These are phyloP conservation scores for Cheilosia scutellata DNA, from an alignment of 2,888 invertebrate genomes.

Conservation along the genomic window DNA sequence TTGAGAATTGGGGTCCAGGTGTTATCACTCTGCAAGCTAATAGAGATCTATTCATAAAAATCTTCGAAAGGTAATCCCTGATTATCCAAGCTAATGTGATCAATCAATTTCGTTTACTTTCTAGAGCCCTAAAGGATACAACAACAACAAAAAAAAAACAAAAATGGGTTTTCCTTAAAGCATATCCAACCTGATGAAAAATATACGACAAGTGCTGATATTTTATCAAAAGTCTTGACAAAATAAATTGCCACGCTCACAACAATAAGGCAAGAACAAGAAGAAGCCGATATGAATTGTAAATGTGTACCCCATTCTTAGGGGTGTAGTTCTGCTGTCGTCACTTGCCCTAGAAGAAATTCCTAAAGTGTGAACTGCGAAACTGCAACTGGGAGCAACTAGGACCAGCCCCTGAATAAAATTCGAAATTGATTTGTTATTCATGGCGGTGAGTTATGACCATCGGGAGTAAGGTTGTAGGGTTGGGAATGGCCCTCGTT, in stretches of 20 bases:
- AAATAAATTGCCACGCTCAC: constrained; percentile 51
- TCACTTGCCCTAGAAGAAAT: constrained; percentile 11
- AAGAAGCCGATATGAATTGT: constrained; percentile 27
- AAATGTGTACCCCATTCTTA: constrained; percentile 24
- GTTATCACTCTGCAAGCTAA: not conserved
- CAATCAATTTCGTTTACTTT: constrained; percentile 17
- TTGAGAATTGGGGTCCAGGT: too few relatives aligned
- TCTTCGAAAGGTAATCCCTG: constrained; percentile 13
- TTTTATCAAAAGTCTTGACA: constrained; percentile 49
- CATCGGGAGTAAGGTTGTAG: constrained; percentile 10
- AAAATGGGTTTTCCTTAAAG: not conserved
- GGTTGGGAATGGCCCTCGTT: constrained; percentile 1
- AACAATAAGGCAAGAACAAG: not conserved
- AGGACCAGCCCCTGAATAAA: constrained; percentile 55
- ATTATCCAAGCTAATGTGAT: constrained; percentile 10
- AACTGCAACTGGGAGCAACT: constrained; percentile 61
- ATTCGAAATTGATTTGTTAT: constrained; percentile 69
- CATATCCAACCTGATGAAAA: constrained; percentile 20
- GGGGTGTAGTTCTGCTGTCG: constrained; percentile 28
- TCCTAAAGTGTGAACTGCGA: constrained; percentile 24
- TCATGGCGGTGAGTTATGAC: constrained; percentile 65
- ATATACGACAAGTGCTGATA: constrained; percentile 51
- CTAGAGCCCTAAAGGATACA: not conserved
- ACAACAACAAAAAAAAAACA: not conserved
- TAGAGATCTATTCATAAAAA: not conserved